A percentile compares a stretch with the other conserved stretches of the same genome.
phyloP scores from a whole-genome alignment of 2,797 vertebrate genomes.

The Adrianichthys oophorus region DNA sequence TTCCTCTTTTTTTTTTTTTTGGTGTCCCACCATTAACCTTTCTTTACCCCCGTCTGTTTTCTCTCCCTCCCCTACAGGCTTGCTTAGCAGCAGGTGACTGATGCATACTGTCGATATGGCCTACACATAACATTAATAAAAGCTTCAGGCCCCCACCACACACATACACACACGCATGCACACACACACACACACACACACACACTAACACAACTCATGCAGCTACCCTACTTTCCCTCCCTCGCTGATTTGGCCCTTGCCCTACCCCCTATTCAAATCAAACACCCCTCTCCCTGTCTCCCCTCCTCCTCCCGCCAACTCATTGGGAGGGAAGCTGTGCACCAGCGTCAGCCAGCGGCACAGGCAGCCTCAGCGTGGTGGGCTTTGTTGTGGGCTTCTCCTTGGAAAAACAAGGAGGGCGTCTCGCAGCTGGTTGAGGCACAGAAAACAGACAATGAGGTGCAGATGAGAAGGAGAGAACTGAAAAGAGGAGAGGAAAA shows the following conservation, averaged over 20 bases:
- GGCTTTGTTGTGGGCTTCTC: slow-evolving; percentile 34
- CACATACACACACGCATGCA: slow-evolving; percentile 16
- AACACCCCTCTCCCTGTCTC: background rate
- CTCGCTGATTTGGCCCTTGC: slow-evolving; percentile 81
- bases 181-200: slow-evolving; percentile 11
- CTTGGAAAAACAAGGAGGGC: slow-evolving; percentile 32
- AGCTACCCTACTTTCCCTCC: slow-evolving; percentile 26
- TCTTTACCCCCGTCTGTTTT: slow-evolving; percentile 6
- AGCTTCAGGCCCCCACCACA: slow-evolving; percentile 43
- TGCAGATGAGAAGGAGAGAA: slow-evolving; percentile 31
- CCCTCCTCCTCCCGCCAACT: slow-evolving; percentile 63
- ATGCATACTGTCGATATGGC: slow-evolving; percentile 84
- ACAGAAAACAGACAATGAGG: slow-evolving; percentile 23
- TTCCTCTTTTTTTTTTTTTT: background rate
- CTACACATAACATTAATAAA: slow-evolving; percentile 77
- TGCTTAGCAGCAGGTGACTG: slow-evolving; percentile 86
- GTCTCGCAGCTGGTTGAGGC: slow-evolving; percentile 39
- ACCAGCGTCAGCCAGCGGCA: slow-evolving; percentile 38
- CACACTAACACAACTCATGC: slow-evolving; percentile 34
- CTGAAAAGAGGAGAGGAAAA: slow-evolving; percentile 6
- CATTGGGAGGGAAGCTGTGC: slow-evolving; percentile 66
- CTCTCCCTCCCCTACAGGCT: slow-evolving; percentile 47
- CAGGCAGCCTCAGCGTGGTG: slow-evolving; percentile 40
- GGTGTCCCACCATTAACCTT: slow-evolving; percentile 35
- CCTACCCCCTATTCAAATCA: background rate